Evolutionary conservation across 2,797 vertebrate genomes (phyloP).

Genomic region (Echeneis naucrates): DNA sequence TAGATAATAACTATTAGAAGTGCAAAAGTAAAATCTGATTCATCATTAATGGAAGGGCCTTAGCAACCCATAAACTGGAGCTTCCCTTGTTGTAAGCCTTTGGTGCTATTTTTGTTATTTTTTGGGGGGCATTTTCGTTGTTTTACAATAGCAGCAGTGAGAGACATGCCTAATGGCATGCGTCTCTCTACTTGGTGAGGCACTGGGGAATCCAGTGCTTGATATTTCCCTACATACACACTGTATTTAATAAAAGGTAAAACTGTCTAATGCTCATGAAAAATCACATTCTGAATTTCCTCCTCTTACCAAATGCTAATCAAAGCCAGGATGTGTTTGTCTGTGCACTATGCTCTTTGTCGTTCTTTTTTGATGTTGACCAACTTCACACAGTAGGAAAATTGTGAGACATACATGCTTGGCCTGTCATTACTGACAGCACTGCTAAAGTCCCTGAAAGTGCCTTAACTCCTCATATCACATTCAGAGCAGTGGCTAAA

Average conservation of each 20-base stretch:
- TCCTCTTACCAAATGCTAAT: neutral
- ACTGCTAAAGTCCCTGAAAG: neutral
- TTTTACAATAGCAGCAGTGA: too few relatives aligned
- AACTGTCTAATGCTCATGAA: conserved; percentile 10
- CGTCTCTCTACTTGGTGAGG: too few relatives aligned
- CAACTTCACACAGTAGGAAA: neutral
- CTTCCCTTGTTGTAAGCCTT: neutral
- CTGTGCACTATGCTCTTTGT: neutral
- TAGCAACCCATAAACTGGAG: neutral
- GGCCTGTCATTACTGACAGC: too few relatives aligned
- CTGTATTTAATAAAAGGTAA: neutral
- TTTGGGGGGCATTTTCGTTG: too few relatives aligned
- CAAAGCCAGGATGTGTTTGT: neutral
- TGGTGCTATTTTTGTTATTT: neutral
- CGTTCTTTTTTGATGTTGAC: neutral
- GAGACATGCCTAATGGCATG: too few relatives aligned
- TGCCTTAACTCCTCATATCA: neutral
- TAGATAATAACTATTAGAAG: neutral
- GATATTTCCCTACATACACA: neutral
- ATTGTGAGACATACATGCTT: neutral
- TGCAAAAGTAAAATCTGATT: neutral
- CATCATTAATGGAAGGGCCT: neutral
- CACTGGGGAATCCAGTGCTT: too few relatives aligned
- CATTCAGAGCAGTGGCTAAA: neutral
- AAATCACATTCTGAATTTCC: neutral